A percentile compares a stretch with the other conserved stretches of the same genome.
phyloP scores from a whole-genome alignment of 2,113 vertebrate genomes.

The Tyrannus savana region DNA sequence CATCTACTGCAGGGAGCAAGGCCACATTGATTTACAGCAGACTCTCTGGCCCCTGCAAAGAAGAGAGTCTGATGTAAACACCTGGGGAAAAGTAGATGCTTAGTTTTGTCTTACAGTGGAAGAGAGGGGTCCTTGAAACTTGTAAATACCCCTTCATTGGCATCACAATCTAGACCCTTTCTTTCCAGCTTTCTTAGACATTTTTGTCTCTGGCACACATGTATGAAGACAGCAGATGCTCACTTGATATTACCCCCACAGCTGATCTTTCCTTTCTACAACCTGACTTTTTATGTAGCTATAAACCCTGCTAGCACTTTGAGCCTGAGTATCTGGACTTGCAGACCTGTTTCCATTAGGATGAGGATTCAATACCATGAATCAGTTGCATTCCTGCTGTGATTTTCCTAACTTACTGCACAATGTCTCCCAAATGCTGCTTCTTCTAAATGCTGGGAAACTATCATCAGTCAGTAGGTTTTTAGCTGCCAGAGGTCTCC shows the following conservation, averaged over 20 bases:
- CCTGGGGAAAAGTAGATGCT: not conserved
- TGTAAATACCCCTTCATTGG: not conserved
- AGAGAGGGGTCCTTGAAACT: not conserved
- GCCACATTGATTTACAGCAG: not conserved
- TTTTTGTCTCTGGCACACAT: not conserved
- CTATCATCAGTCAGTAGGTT: not conserved
- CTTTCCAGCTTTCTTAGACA: not conserved
- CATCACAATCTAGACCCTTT: not conserved
- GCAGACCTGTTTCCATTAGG: not conserved
- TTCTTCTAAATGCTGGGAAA: not conserved
- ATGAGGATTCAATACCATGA: not conserved
- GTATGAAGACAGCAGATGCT: accelerated
- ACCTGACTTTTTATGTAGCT: not conserved
- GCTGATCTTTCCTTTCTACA: not conserved
- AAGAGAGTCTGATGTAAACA: not conserved
- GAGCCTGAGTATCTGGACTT: not conserved
- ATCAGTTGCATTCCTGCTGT: not conserved
- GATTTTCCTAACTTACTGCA: not conserved
- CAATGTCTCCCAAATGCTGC: not conserved
- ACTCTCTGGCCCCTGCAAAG: not conserved
- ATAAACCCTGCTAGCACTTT: not conserved
- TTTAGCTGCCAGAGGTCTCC: not conserved
- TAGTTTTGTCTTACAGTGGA: not conserved
- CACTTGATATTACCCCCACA: not conserved
- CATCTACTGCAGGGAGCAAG: not conserved